Evolutionary conservation across 2,888 invertebrate genomes (phyloP), one percentile per base, ranked within the genome.

Genomic region (Drosophila ochracea): DNA sequence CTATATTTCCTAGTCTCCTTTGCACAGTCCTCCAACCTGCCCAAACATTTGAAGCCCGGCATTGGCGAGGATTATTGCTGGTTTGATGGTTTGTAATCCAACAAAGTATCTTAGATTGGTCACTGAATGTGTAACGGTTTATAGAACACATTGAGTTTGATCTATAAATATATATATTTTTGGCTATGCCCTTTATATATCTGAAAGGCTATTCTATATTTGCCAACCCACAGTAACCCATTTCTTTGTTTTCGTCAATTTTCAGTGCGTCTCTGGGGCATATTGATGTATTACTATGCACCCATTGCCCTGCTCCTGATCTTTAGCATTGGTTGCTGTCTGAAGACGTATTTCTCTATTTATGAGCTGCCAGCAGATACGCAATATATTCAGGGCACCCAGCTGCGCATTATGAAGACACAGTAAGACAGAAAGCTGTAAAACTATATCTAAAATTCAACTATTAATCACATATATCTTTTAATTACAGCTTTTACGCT

Each of bases 41-140:
- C 81, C 6, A 85, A 89, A 25, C 78, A 89, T 50, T 70, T 80
- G 1, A 91, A 92, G 60, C 91, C 91, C 0, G 91, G 91, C n/a
- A 91, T 91, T 69, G 91, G 91, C 6, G 90, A 89, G 59, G 89
- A 89, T 37, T 92, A 89, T 35, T 91, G 91, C 71, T 91, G 91
- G 91, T 91, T 91, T 30, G 92, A 91, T 68, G 85, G 91, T 91
- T 41, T 37, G 76, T 21, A 43, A 43, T 21, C 43, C 0, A 43
- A 21, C 3, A 41, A n/a, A n/a, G n/a, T 41, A 10, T 41, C 10
- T 41, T 21, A 11, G 21, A 43, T n/a, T 10, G n/a, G 41, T n/a
- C 57, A 35, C 0, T 13, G 37, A 6, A 37, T 16, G 13, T 16
- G 35, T 13, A 5, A 35, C 35, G 35, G 13, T 13, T 35, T 5